Evolutionary conservation across 2,888 invertebrate species (phyloP), one percentile per base, ranked within the genome.

Genomic region (Diarsia mendica): DNA sequence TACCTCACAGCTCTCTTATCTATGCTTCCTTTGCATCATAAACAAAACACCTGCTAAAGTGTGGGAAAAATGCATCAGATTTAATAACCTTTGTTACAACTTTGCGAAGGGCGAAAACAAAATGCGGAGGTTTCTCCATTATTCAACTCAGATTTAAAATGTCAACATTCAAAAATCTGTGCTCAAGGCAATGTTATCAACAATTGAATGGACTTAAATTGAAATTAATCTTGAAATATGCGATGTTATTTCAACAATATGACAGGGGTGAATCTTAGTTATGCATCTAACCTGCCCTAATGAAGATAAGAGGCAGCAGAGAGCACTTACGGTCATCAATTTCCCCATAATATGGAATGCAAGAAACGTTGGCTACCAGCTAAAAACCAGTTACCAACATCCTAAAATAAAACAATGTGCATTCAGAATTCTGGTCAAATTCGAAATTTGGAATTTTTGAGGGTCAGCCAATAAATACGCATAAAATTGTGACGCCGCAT

Each of bases 31-130:
- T 87, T 89, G 82, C 87, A 89, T 88, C 82, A 84, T 86, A 89
- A 88, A 88, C 85, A 91, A 91, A 87, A 77, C 90, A 91, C 91
- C 90, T 91, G 92, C 80, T 84, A 66, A 75, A 84, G 71, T 84
- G 86, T 86, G 87, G 86, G 86, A 86, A 87, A 68, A 83, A 46
- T 53, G 23, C 61, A 61, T 68, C 77, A 20, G 39, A 58, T 71
- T 55, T 65, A 79, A 46, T 48, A 48, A 48, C 53, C 33, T 73
- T 78, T 68, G 58, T 65, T 79, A 39, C 8, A 33, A 65, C 53
- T 69, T 64, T 53, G 18, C 53, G 63, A 77, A 69, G 72, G 82
- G 66, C 67, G 20, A 49, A 61, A 82, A 67, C 76, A 72, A 72
- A 82, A 77, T 55, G 48, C 49, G 20, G 66, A 84, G 61, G 23